These are phyloP conservation scores for Oreonectes daqikongensis DNA, from an alignment of 2,797 vertebrate species.

Conservation along the genomic window DNA sequence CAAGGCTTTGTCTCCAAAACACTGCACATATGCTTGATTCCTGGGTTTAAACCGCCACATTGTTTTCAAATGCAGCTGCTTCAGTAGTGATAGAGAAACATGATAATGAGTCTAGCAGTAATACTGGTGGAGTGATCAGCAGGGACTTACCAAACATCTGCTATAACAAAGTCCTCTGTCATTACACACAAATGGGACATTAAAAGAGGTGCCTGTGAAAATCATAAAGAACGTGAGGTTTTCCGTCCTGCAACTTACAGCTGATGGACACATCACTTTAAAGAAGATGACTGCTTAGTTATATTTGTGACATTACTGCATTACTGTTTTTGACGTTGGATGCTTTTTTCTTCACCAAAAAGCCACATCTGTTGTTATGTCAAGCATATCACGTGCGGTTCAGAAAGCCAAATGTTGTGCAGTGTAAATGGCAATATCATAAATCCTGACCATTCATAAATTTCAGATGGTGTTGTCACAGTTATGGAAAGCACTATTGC, in stretches of 20 bases:
- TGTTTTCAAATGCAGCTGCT: constrained; percentile 35
- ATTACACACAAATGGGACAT: constrained; percentile 78
- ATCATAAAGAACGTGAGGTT: constrained; percentile 74
- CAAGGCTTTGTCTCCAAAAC: constrained; percentile 37
- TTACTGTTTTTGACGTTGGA: background rate
- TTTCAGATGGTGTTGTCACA: constrained; percentile 7
- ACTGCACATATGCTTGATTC: constrained; percentile 30
- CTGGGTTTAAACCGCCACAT: constrained; percentile 52
- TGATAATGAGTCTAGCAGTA: constrained; percentile 69
- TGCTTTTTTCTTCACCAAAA: constrained; percentile 13
- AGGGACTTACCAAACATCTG: constrained; percentile 80
- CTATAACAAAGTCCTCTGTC: constrained; percentile 69
- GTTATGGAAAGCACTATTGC: background rate
- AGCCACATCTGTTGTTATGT: constrained; percentile 17
- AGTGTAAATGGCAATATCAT: background rate
- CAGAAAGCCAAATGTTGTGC: background rate
- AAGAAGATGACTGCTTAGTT: background rate
- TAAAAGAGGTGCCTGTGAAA: constrained; percentile 73
- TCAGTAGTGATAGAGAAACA: constrained; percentile 59
- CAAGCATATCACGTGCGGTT: background rate
- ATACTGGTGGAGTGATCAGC: constrained; percentile 61
- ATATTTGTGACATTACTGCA: background rate
- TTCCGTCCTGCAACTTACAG: constrained; percentile 56
- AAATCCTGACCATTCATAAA: constrained; percentile 2
- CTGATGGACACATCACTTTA: constrained; percentile 61